Conservation (phyloP, 1,140 invertebrate genomes). For the Meteorus sp. region DNA sequence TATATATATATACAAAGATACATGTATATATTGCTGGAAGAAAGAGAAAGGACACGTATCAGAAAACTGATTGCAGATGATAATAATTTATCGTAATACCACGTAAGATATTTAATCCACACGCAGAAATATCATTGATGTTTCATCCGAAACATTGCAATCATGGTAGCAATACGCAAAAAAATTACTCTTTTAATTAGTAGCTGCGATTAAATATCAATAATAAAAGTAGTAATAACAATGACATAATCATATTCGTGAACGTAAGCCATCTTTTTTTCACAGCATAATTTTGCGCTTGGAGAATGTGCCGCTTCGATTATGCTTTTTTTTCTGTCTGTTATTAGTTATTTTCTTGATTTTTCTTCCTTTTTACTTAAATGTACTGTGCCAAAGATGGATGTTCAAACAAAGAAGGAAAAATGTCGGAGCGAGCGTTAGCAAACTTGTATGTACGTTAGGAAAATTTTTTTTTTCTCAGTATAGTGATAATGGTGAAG, state of each 20-base stretch:
- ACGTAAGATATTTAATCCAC: conserved; percentile 11
- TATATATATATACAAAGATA: background rate
- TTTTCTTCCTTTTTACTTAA: conserved; percentile 25
- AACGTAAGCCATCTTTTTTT: background rate
- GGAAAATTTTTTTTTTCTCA: conserved; percentile 24
- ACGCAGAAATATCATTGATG: too few species aligned
- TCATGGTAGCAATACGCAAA: conserved; percentile 17
- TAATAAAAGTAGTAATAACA: background rate
- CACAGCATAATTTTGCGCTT: background rate
- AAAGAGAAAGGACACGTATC: conserved; percentile 1
- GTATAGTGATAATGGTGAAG: conserved; percentile 6
- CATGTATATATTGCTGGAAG: background rate
- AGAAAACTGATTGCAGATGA: background rate
- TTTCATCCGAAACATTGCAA: conserved; percentile 2
- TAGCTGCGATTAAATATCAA: background rate
- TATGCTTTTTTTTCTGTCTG: conserved; percentile 12
- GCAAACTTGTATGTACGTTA: conserved; percentile 25
- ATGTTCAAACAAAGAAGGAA: conserved; percentile 29
- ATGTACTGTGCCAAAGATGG: conserved; percentile 34
- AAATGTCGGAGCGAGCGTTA: conserved; percentile 14
- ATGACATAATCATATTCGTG: background rate
- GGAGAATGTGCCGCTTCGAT: background rate
- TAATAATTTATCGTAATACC: conserved; percentile 9
- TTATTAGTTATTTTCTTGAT: conserved; percentile 18
- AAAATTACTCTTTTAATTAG: conserved; percentile 12